Base-by-base conservation (phyloP, 2,113 vertebrate genomes). In the Felis chaus region DNA sequence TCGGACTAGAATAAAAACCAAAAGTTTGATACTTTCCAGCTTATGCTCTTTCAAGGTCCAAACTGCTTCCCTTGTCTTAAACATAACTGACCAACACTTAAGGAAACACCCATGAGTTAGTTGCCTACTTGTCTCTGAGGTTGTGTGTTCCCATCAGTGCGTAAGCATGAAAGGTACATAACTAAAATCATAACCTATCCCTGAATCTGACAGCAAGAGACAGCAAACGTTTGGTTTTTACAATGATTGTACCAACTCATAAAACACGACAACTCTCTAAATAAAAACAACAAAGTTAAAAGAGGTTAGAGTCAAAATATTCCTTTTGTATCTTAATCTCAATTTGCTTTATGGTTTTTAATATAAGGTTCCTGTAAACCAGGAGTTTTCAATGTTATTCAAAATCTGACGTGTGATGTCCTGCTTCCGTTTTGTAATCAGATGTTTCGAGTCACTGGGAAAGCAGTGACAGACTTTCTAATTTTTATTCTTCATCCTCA, bases 31-130 rank as follows among this genome's bases (percentile, higher is more conserved):
- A 65, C 14, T 69, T 78, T 74, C 76, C 33, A 81, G 14, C 57
- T 68, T 19, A 50, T 0, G 1, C 2, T 27, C 57, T 82, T n/a
- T 57, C 29, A 27, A 73, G 36, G 45, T 80, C 57, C 36, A 48
- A 25, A 19, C 25, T 81, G 91, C 16, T 74, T 50, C 36, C 18
- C 33, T 80, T 8, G 8, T n/a, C 41, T 55, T 90, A 39, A 39
- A 39, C 39, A 39, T 3, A 79, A 3, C 71, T 79, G 55, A 27
- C 33, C 55, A 79, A 74, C 2, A 53, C 33, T 11, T 1, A 78
- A 10, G 8, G 11, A 39, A 69, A 73, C 12, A 9, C 19, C 74
- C 31, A 33, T 0, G 10, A 39, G 16, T 33, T 0, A 39, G 16
- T 33, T 0, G 3, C 36, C 9, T 2, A 7, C 27, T 31, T 48